Evolutionary conservation across 2,797 vertebrate genomes (phyloP).

Genomic region (Acanthiza pusilla): DNA sequence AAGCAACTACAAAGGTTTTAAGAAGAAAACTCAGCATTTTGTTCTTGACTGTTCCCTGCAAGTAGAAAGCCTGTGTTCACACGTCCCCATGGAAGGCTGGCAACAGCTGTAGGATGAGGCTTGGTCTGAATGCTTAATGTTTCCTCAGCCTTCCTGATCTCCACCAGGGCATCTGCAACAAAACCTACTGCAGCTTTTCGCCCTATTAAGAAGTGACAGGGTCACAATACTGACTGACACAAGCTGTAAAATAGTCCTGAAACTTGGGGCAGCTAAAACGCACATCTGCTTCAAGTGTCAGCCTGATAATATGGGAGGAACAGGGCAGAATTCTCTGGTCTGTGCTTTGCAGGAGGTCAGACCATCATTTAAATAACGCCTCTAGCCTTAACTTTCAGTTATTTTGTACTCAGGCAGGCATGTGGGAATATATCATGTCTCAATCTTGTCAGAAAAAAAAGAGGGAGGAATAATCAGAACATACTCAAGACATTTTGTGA

Average conservation of each 20-base stretch:
- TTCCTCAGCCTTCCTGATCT: background rate
- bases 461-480: slow-evolving; percentile 27
- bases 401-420: background rate
- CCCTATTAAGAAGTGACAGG: background rate
- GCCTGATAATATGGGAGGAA: background rate
- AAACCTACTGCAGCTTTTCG: background rate
- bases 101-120: background rate
- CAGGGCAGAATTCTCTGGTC: background rate
- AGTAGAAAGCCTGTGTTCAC: background rate
- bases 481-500: slow-evolving; percentile 1
- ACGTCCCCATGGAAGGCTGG: background rate
- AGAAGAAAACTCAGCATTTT: background rate
- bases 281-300: background rate
- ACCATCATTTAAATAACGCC: background rate
- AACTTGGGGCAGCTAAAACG: background rate
- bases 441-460: background rate
- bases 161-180: background rate
- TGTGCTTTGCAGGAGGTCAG: background rate
- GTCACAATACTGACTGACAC: background rate
- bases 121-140: background rate
- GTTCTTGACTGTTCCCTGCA: background rate
- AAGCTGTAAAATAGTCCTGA: background rate
- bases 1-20: background rate
- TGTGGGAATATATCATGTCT: background rate
- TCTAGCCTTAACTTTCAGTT: background rate